Percentiles rank a stretch among this genome's conserved stretches.
Evolutionary conservation across 2,797 vertebrate species (phyloP).

Genomic region (Catostomus latipinnis): DNA sequence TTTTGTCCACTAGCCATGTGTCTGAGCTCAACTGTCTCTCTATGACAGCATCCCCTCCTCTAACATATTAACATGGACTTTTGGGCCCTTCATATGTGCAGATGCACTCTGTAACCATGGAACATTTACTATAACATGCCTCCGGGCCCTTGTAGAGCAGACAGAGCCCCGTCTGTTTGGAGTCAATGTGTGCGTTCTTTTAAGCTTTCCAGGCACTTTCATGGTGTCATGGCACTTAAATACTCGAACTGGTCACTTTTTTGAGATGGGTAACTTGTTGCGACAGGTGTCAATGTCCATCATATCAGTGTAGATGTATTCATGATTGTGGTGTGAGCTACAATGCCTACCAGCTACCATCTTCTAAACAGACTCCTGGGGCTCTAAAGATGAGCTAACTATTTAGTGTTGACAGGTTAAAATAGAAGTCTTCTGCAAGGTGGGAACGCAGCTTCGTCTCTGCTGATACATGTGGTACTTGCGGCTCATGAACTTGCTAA

Average conservation of each 20-base stretch:
- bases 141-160: constrained; percentile 40
- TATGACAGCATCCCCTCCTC: constrained; percentile 24
- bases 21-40: constrained; percentile 26
- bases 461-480: neutral
- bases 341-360: constrained; percentile 64
- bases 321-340: constrained; percentile 66
- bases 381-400: constrained; percentile 57
- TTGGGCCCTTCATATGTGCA: constrained; percentile 47
- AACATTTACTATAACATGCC: constrained; percentile 60
- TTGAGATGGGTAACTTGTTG: constrained; percentile 67
- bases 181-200: constrained; percentile 33
- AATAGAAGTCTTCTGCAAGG: constrained; percentile 28
- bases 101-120: constrained; percentile 54
- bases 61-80: constrained; percentile 50
- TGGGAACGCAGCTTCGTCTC: neutral
- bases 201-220: constrained; percentile 41
- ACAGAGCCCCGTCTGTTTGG: constrained; percentile 48
- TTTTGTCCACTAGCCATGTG: neutral
- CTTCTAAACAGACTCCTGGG: constrained; percentile 41
- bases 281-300: constrained; percentile 78
- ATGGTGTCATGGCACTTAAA: constrained; percentile 61
- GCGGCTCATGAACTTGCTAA: constrained; percentile 25
- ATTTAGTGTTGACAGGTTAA: constrained; percentile 61
- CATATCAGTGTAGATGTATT: constrained; percentile 69
- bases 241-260: constrained; percentile 58